Conservation (phyloP, 2,797 vertebrate genomes). For the Pampus argenteus region DNA sequence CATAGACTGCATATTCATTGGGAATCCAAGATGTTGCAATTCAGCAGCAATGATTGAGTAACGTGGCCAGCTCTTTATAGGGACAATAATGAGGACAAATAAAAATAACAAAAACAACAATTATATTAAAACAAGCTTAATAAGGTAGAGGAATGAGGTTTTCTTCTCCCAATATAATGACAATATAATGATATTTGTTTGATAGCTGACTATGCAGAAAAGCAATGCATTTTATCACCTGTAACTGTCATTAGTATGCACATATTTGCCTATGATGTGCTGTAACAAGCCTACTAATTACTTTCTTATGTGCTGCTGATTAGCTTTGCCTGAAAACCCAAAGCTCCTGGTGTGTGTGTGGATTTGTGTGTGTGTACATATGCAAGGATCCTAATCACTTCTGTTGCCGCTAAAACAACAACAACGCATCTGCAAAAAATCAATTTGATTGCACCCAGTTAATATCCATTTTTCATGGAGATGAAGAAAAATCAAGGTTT, state of each 20-base stretch:
- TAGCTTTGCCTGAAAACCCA: constrained; percentile 62
- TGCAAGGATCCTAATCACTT: constrained; percentile 74
- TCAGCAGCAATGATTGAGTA: constrained; percentile 26
- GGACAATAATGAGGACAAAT: constrained; percentile 49
- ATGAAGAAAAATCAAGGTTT: constrained; percentile 61
- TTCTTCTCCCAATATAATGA: constrained; percentile 4
- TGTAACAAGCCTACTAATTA: constrained; percentile 71
- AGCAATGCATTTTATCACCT: not conserved
- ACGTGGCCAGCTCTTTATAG: constrained; percentile 37
- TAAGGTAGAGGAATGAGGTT: not conserved
- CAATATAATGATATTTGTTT: constrained; percentile 23
- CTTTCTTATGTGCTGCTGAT: constrained; percentile 71
- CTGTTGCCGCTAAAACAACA: constrained; percentile 52
- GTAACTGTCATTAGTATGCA: constrained; percentile 30
- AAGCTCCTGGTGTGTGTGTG: constrained; percentile 60
- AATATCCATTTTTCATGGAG: constrained; percentile 54
- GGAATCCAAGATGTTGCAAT: constrained; percentile 38
- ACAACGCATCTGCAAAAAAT: constrained; percentile 71
- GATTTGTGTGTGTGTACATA: constrained; percentile 28
- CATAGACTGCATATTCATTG: constrained; percentile 23
- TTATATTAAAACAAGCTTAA: constrained; percentile 30
- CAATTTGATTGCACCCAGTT: constrained; percentile 72
- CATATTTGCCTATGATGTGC: constrained; percentile 40
- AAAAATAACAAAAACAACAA: constrained; percentile 43
- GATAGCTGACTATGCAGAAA: not conserved